Evolutionary conservation across 2,888 invertebrate species (phyloP).

Genomic region (Axea sp.): DNA sequence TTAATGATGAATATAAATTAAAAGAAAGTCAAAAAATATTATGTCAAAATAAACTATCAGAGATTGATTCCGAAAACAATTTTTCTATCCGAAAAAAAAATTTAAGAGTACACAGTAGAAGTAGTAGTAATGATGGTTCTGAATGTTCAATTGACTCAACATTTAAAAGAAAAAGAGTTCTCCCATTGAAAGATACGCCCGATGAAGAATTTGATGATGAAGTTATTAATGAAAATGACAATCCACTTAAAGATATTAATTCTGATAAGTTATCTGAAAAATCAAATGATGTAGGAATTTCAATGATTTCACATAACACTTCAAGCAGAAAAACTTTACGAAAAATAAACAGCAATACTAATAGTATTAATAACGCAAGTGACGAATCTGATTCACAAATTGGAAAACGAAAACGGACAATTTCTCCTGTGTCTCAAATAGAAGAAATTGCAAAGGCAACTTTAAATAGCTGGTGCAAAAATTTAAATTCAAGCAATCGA

Average conservation of each 20-base stretch:
- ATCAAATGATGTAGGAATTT: neutral
- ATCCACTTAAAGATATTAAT: neutral
- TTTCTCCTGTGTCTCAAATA: conserved; percentile 2
- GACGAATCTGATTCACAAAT: neutral
- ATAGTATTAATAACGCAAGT: neutral
- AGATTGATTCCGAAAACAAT: conserved; percentile 8
- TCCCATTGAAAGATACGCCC: conserved; percentile 28
- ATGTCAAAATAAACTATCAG: neutral
- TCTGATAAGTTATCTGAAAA: neutral
- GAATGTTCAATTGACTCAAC: neutral
- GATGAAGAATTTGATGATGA: conserved; percentile 9
- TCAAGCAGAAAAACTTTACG: neutral
- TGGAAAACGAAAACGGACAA: conserved; percentile 2
- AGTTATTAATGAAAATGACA: neutral
- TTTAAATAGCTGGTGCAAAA: conserved; percentile 36
- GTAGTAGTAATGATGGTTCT: conserved; percentile 7
- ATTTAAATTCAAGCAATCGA: neutral
- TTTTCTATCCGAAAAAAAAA: neutral
- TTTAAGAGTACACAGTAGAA: neutral
- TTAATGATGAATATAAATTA: neutral
- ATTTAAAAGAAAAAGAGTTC: conserved; percentile 3
- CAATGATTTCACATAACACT: neutral
- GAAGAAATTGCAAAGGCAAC: conserved; percentile 36
- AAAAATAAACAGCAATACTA: conserved; percentile 9
- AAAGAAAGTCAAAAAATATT: too few species aligned